phyloP scores from a whole-genome alignment of 2,797 vertebrate species.

The Enteromius paludinosus region DNA sequence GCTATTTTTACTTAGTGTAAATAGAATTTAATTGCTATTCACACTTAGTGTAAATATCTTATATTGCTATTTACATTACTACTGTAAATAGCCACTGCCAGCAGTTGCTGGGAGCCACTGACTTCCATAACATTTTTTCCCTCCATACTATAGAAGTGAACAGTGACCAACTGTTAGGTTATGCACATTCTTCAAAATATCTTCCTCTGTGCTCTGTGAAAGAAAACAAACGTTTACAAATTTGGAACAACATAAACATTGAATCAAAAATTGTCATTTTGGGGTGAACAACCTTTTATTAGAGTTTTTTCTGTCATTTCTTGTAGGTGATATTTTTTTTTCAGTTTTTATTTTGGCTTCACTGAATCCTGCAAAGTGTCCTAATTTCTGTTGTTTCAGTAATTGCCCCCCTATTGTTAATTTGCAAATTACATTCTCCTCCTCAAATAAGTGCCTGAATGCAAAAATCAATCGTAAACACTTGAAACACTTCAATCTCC shows the following conservation, averaged over 20 bases:
- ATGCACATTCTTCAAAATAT: background rate
- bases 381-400: background rate
- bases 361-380: background rate
- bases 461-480: background rate
- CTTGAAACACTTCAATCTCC: background rate
- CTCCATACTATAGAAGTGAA: background rate
- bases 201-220: background rate
- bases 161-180: background rate
- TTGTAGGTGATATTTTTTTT: background rate
- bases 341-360: background rate
- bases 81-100: too few relatives aligned
- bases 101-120: background rate
- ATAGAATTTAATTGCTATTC: too few relatives aligned
- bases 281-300: background rate
- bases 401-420: background rate
- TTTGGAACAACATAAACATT: background rate
- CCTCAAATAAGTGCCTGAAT: background rate
- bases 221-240: background rate
- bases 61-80: too few relatives aligned
- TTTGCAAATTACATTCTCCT: background rate
- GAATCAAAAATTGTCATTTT: background rate
- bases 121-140: background rate
- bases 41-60: too few relatives aligned
- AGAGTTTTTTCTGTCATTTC: background rate
- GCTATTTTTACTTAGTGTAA: too few relatives aligned